These are phyloP conservation scores for Acanthurus leucopareius DNA, from an alignment of 2,797 vertebrate genomes.

Conservation along the genomic window DNA sequence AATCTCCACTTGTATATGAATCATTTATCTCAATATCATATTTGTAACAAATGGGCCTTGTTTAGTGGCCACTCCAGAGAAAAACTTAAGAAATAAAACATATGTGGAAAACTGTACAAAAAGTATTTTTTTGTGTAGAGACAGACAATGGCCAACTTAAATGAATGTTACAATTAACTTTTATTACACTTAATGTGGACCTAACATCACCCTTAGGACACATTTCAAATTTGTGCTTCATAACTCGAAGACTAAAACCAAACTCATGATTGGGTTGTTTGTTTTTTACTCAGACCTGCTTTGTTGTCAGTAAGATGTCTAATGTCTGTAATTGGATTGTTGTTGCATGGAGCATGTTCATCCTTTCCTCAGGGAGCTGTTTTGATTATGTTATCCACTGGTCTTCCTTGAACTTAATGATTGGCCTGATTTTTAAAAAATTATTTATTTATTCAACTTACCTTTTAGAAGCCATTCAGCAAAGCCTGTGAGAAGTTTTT, in stretches of 20 bases:
- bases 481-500: too few species aligned
- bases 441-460: too few species aligned
- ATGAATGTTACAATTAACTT: neutral
- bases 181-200: neutral
- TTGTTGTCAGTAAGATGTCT: neutral
- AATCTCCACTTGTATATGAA: slow-evolving; percentile 41
- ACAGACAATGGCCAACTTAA: neutral
- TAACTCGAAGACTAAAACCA: neutral
- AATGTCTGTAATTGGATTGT: neutral
- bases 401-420: neutral
- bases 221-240: neutral
- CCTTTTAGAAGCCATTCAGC: too few species aligned
- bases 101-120: too few species aligned
- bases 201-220: neutral
- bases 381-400: neutral
- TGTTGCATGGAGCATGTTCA: neutral
- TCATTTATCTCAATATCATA: slow-evolving; percentile 53
- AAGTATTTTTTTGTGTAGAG: too few species aligned
- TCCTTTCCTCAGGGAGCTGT: neutral
- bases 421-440: too few species aligned
- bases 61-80: slow-evolving; percentile 4
- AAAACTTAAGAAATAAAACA: neutral
- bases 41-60: slow-evolving; percentile 29
- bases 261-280: neutral
- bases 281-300: neutral